phyloP scores from a whole-genome alignment of 2,888 invertebrate species.

The Acleris laterana region DNA sequence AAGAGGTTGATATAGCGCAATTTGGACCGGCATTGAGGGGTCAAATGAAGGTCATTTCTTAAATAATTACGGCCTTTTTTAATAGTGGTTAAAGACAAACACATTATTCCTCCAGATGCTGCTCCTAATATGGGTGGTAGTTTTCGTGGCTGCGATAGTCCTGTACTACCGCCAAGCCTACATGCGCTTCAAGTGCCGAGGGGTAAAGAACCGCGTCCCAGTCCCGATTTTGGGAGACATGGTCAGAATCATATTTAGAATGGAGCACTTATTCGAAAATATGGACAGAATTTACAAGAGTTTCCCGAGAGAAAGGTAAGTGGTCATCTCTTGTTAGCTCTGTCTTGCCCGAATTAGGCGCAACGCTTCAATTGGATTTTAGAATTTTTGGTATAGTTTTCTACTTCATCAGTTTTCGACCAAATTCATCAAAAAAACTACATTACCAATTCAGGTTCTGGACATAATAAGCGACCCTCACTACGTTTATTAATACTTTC shows the following conservation, averaged over 20 bases:
- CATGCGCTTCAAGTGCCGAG: constrained; percentile 49
- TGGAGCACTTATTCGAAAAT: constrained; percentile 45
- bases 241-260: constrained; percentile 38
- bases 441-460: too few species aligned
- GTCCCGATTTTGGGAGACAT: constrained; percentile 55
- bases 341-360: too few species aligned
- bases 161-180: constrained; percentile 51
- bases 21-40: too few species aligned
- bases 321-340: neutral
- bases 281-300: constrained; percentile 45
- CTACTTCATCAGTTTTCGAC: too few species aligned
- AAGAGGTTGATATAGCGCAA: too few species aligned
- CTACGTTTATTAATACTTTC: too few species aligned
- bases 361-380: too few species aligned
- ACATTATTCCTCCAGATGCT: constrained; percentile 43
- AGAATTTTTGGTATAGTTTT: too few species aligned
- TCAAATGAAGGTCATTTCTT: too few species aligned
- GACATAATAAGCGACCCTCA: too few species aligned
- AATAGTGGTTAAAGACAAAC: neutral
- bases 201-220: constrained; percentile 48
- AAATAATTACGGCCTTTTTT: too few species aligned
- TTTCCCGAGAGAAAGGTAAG: constrained; percentile 54
- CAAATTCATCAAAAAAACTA: too few species aligned
- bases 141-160: constrained; percentile 45
- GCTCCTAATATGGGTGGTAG: constrained; percentile 51